These are phyloP conservation scores for Acanthisitta chloris DNA, from an alignment of 2,113 vertebrate species.

Conservation along the genomic window DNA sequence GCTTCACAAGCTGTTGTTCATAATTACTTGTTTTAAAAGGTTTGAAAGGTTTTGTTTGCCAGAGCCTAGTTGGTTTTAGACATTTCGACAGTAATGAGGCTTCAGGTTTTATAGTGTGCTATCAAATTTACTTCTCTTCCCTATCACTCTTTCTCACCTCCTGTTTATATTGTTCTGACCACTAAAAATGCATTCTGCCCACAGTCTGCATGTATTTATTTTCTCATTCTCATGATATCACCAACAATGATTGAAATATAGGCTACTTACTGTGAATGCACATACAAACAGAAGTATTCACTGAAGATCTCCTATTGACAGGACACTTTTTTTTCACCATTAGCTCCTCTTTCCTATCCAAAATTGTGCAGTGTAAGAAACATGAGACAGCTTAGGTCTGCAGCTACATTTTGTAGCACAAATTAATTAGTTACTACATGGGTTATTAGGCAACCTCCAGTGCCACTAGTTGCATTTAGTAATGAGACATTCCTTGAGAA, in stretches of 20 bases:
- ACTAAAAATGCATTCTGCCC: not conserved
- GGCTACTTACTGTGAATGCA: not conserved
- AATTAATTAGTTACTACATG: not conserved
- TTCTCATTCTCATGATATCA: not conserved
- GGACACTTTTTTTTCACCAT: not conserved
- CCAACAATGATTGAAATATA: not conserved
- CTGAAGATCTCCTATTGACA: not conserved
- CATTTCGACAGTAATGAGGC: not conserved
- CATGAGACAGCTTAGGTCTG: not conserved
- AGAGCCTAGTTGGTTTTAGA: not conserved
- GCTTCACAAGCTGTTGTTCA: not conserved
- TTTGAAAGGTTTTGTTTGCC: not conserved
- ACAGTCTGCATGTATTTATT: not conserved
- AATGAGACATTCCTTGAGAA: slow-evolving; percentile 5
- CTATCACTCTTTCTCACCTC: not conserved
- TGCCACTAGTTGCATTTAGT: not conserved
- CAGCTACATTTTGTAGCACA: not conserved
- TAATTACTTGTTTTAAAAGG: slow-evolving; percentile 7
- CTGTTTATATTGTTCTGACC: not conserved
- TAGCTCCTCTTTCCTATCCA: not conserved
- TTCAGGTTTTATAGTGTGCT: not conserved
- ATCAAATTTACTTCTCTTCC: not conserved
- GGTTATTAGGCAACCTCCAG: not conserved
- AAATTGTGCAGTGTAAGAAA: not conserved
- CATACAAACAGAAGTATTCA: not conserved